phyloP scores from a whole-genome alignment of 2,888 invertebrate species.

The Eupithecia subfuscata region DNA sequence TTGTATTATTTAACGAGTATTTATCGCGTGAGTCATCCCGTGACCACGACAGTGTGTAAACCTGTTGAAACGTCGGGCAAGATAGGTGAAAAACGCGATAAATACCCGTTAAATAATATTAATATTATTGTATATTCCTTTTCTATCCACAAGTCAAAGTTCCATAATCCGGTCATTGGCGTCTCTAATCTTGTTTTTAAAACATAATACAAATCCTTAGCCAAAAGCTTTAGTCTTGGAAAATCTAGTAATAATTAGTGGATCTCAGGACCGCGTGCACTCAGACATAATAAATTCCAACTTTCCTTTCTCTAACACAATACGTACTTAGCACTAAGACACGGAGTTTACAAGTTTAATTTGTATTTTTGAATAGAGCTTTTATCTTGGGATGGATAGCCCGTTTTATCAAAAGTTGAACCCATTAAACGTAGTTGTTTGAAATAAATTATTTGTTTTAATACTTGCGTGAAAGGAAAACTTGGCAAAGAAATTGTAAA shows the following conservation, averaged over 20 bases:
- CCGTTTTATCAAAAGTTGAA: slow-evolving; percentile 4
- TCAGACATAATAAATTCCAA: slow-evolving; percentile 8
- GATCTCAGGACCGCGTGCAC: background rate
- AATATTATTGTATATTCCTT: background rate
- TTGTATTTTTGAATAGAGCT: slow-evolving; percentile 12
- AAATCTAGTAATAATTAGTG: slow-evolving; percentile 8
- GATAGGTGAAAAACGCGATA: too few relatives aligned
- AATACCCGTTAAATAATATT: too few relatives aligned
- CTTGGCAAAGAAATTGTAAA: background rate
- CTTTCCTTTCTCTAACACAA: slow-evolving; percentile 3
- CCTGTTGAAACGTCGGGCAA: too few relatives aligned
- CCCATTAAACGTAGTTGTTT: slow-evolving; percentile 1
- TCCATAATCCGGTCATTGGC: background rate
- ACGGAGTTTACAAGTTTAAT: slow-evolving; percentile 9
- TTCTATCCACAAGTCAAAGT: background rate
- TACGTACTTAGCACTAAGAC: slow-evolving; percentile 8
- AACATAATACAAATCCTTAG: background rate
- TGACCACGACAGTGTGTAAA: too few relatives aligned
- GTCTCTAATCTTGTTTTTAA: background rate
- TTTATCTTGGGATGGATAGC: slow-evolving; percentile 8
- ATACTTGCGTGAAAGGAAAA: background rate
- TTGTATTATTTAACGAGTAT: too few relatives aligned
- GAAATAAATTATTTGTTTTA: slow-evolving; percentile 6
- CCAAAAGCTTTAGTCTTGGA: slow-evolving; percentile 2
- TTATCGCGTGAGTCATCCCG: too few relatives aligned